A percentile compares a stretch with the other conserved stretches of the same genome.
Conservation (phyloP, 2,797 vertebrate genomes). For the Eidolon dupreanum region DNA sequence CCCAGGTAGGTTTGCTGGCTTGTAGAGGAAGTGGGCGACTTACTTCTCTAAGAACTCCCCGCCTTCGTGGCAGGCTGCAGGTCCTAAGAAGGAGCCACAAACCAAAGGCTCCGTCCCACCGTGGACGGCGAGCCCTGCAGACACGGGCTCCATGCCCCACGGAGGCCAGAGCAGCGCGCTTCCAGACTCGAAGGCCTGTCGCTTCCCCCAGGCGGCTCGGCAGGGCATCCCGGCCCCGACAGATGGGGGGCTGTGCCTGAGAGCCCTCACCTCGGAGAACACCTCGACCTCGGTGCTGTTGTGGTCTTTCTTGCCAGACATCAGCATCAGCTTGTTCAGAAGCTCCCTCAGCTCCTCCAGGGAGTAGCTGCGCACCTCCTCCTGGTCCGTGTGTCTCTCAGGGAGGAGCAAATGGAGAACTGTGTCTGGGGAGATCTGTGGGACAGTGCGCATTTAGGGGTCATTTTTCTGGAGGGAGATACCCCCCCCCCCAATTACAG, state of each 20-base stretch:
- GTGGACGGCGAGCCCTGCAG: accelerated
- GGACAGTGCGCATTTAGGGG: accelerated
- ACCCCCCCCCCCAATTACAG: too few relatives aligned
- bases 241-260: accelerated
- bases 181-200: not conserved
- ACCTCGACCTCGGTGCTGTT: constrained; percentile 91
- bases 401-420: constrained; percentile 89
- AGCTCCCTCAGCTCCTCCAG: constrained; percentile 94
- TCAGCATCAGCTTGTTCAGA: constrained; percentile 98
- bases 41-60: not conserved
- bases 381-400: constrained; percentile 82
- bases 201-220: not conserved
- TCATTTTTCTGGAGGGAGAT: not conserved
- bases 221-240: not conserved
- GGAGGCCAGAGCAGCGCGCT: not conserved
- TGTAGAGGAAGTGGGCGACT: not conserved
- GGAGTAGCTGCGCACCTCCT: constrained; percentile 85
- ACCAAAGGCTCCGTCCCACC: accelerated
- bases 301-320: constrained; percentile 96
- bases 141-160: not conserved
- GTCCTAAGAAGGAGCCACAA: not conserved
- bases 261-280: constrained; percentile 92
- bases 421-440: constrained; percentile 90
- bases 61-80: accelerated
- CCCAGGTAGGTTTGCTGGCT: too few relatives aligned